Percentiles rank a stretch among this genome's conserved stretches.
phyloP scores from a whole-genome alignment of 2,113 vertebrate species.

The Atractosteus spatula region DNA sequence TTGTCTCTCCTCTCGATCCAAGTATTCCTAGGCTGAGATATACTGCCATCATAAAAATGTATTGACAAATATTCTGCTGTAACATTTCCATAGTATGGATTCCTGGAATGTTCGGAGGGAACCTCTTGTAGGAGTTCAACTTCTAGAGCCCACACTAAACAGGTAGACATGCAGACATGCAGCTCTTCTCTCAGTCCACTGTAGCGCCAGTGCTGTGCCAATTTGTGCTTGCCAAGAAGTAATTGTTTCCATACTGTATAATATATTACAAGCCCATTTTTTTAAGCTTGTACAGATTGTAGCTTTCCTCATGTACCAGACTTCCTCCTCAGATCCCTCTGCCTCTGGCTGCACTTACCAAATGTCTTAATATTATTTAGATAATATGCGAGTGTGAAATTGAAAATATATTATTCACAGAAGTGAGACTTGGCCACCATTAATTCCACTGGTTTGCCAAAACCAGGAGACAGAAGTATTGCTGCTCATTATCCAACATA shows the following conservation, averaged over 20 bases:
- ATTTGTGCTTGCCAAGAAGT: constrained; percentile 49
- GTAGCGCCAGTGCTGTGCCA: constrained; percentile 28
- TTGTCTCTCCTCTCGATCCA: constrained; percentile 37
- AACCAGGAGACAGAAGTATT: neutral
- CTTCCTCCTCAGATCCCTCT: constrained; percentile 18
- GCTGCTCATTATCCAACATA: constrained; percentile 13
- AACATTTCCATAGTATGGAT: constrained; percentile 53
- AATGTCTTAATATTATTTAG: constrained; percentile 30
- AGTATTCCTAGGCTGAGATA: constrained; percentile 49
- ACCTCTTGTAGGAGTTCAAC: constrained; percentile 12
- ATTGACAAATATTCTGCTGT: constrained; percentile 49
- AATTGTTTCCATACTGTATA: constrained; percentile 61
- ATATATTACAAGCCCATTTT: constrained; percentile 40
- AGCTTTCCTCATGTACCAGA: constrained; percentile 26
- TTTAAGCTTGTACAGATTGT: constrained; percentile 27
- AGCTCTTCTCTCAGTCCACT: constrained; percentile 24
- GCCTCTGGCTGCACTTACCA: constrained; percentile 29
- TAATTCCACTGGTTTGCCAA: neutral
- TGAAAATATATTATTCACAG: constrained; percentile 27
- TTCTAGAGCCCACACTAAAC: neutral
- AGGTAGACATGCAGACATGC: neutral
- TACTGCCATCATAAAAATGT: constrained; percentile 31
- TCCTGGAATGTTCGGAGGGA: constrained; percentile 45
- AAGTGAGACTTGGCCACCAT: constrained; percentile 7
- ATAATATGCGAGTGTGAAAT: constrained; percentile 40